Evolutionary conservation across 2,113 vertebrate genomes (phyloP), one percentile per base, ranked within the genome.

Genomic region (Atrichornis clamosus): DNA sequence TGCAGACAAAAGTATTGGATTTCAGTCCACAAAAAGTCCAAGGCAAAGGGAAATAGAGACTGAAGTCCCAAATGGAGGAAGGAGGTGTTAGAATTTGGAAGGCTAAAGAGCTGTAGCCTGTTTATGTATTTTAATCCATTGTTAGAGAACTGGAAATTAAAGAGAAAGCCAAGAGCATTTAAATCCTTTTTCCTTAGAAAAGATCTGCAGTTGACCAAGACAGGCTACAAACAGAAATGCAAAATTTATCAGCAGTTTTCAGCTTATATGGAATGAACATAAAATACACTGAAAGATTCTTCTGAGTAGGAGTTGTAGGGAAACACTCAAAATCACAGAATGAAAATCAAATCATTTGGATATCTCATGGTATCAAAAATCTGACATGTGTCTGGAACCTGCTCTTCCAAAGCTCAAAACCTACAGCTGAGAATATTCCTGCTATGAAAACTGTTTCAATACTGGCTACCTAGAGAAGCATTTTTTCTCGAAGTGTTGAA

Each of bases 1-100:
- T 97, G 98, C 97, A 98, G 98, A 98, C 97, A 96, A 91, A 98
- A 97, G 97, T 97, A 98, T 98, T 98, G 96, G 85, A 97, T 98
- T 98, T 98, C 98, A 98, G 93, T 97, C 98, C 97, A 89, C 92
- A 92, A 82, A 97, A 97, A 97, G 96, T 93, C 94, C 97, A 96
- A 97, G 97, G 90, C 95, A 97, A 95, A 96, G 97, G 96, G 96
- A 96, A 97, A 95, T 90, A 87, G 95, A 96, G 95, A 59, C 91
- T 63, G 30, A 82, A 92, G 95, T 91, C 87, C 93, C 94, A 77
- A 80, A 78, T 33, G 73, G 92, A 83, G 80, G 88, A 95, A 79
- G 86, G 91, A 96, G 89, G 84, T 98, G 93, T 97, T 96, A 96
- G 95, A 94, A 96, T 96, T 91, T 94, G 97, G 95, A 97, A 96